Conservation (phyloP, 2,888 invertebrate genomes). For the Limnephilus auricula region DNA sequence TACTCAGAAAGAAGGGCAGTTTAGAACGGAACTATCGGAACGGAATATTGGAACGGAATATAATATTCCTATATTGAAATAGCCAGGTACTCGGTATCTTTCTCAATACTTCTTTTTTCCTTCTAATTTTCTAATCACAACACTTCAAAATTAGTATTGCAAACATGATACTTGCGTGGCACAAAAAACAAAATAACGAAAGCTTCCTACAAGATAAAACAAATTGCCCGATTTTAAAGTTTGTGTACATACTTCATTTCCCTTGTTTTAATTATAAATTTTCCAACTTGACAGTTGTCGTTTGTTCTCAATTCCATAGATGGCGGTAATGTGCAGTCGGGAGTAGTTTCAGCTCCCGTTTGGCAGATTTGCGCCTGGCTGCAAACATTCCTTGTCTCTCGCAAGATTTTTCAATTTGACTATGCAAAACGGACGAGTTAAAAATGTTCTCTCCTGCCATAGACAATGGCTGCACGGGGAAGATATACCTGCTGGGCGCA, state of each 20-base stretch:
- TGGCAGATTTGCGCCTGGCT: neutral
- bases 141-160: neutral
- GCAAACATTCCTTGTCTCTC: conserved; percentile 10
- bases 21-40: neutral
- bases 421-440: conserved; percentile 40
- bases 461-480: conserved; percentile 19
- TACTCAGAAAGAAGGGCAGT: neutral
- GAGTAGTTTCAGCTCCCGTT: conserved; percentile 19
- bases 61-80: neutral
- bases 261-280: neutral
- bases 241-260: neutral
- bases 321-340: neutral
- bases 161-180: neutral
- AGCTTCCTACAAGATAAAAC: neutral
- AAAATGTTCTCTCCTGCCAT: conserved; percentile 31
- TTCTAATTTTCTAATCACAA: no score
- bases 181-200: neutral
- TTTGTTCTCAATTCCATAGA: neutral
- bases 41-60: no score
- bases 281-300: neutral
- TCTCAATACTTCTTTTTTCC: neutral
- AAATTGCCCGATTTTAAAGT: neutral
- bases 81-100: neutral
- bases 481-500: conserved; percentile 5
- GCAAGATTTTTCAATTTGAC: conserved; percentile 44